Conservation (phyloP, 1,140 invertebrate species). For the Dolichoris vasculosae region DNA sequence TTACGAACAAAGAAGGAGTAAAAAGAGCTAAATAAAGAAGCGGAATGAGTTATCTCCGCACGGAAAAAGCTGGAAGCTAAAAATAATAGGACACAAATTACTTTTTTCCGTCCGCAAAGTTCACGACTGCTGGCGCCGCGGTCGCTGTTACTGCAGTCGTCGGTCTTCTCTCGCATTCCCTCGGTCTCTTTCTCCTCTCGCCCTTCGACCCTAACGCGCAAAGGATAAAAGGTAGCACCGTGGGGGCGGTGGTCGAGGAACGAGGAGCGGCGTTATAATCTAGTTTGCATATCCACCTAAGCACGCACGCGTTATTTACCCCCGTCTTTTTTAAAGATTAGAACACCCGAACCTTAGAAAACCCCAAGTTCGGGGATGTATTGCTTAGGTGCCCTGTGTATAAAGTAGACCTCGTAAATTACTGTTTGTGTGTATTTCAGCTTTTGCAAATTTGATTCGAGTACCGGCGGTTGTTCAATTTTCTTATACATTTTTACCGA, state of each 20-base stretch:
- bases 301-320: slow-evolving; percentile 32
- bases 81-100: slow-evolving; percentile 50
- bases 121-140: slow-evolving; percentile 3
- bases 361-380: background rate
- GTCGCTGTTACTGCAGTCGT: background rate
- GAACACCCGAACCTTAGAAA: background rate
- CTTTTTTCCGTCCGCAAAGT: slow-evolving; percentile 44
- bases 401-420: background rate
- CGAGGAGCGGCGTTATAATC: slow-evolving; percentile 17
- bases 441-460: background rate
- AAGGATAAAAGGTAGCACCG: slow-evolving; percentile 11
- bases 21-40: slow-evolving; percentile 48
- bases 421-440: background rate
- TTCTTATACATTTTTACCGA: too few species aligned
- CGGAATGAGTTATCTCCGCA: slow-evolving; percentile 46
- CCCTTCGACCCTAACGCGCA: background rate
- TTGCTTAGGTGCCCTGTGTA: background rate
- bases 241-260: too few species aligned
- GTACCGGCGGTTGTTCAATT: too few species aligned
- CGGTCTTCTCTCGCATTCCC: background rate
- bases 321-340: slow-evolving; percentile 4
- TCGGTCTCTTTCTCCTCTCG: background rate
- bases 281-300: slow-evolving; percentile 29
- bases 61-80: slow-evolving; percentile 40
- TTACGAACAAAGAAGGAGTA: background rate